Base-by-base conservation (phyloP, 2,888 invertebrate genomes). In the Drosophila emarginata region DNA sequence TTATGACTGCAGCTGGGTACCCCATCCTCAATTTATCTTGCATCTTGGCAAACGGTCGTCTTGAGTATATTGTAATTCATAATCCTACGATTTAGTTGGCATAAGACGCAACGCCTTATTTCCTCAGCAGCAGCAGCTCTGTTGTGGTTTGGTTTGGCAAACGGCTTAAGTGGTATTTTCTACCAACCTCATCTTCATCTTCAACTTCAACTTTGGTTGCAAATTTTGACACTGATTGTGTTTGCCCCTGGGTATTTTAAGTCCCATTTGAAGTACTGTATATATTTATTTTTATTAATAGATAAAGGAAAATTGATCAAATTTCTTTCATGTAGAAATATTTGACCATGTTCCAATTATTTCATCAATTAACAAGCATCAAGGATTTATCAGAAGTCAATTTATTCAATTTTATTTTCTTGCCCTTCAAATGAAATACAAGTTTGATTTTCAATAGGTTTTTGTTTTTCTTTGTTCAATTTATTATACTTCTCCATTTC, bases 151-250 rank as follows among this genome's bases (percentile, higher is more conserved):
- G 87, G 88, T 26, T 26, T 26, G 26, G 71, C 53, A 61, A 71
- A 65, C 63, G 75, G 83, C 84, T 87, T 86, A 83, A 88, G 82
- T 76, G 85, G 69, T 67, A 69, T 39, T 54, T 45, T 36, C 64
- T 71, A 32, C 32, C 32, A 32, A 12, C 74, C 62, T 53, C 50
- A n/a, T 39, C 60, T 26, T 21, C 40, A 23, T 39, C 65, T 45
- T 2, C 61, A n/a, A 32, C 68, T 60, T 57, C 52, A 59, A 52
- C 59, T 68, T 65, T 61, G 60, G 69, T 71, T 67, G 67, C 77
- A 84, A 88, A 79, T 84, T 84, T 76, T 88, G 88, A 84, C 83
- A 88, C 88, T 88, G 83, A 84, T 84, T 86, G 83, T 84, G 77
- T 83, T 87, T 86, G 78, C 65, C 63, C 50, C 69, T 21, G 71